Percentiles rank a stretch among this genome's conserved stretches.
phyloP scores from a whole-genome alignment of 2,888 invertebrate species.

The Watsonalla binaria region DNA sequence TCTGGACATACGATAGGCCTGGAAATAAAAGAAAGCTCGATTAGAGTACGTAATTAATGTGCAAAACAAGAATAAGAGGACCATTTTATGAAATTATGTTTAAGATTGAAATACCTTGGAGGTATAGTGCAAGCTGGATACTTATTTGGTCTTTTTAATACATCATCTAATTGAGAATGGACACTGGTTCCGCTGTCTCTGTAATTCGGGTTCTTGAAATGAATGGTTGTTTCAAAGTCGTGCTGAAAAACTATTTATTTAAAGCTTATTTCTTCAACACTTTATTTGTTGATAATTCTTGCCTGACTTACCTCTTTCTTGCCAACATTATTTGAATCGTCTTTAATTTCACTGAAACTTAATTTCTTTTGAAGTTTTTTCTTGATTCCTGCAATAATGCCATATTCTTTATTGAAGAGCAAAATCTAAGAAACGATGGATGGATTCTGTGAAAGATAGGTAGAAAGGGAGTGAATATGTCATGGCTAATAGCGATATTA shows the following conservation, averaged over 20 bases:
- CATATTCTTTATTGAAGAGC: too few species aligned
- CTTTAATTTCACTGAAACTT: background rate
- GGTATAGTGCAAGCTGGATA: background rate
- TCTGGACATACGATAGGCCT: slow-evolving; percentile 64
- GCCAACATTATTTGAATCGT: background rate
- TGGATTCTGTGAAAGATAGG: too few species aligned
- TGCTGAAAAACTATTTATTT: background rate
- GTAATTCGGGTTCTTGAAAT: slow-evolving; percentile 27
- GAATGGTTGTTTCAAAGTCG: slow-evolving; percentile 6
- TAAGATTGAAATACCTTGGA: background rate
- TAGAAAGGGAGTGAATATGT: too few species aligned
- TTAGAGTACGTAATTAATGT: background rate
- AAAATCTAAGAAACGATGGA: too few species aligned
- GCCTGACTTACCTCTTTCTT: background rate
- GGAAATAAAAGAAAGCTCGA: slow-evolving; percentile 5
- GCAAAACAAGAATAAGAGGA: too few species aligned
- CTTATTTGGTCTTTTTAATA: background rate
- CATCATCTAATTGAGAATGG: slow-evolving; percentile 24
- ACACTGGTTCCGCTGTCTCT: slow-evolving; percentile 24
- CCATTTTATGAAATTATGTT: too few species aligned
- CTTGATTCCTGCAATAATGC: background rate
- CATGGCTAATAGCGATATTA: too few species aligned
- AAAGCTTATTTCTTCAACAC: too few species aligned
- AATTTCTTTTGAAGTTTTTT: background rate
- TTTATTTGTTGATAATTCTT: background rate